Base-by-base conservation (phyloP, 2,113 vertebrate species). In the Merops nubicus region DNA sequence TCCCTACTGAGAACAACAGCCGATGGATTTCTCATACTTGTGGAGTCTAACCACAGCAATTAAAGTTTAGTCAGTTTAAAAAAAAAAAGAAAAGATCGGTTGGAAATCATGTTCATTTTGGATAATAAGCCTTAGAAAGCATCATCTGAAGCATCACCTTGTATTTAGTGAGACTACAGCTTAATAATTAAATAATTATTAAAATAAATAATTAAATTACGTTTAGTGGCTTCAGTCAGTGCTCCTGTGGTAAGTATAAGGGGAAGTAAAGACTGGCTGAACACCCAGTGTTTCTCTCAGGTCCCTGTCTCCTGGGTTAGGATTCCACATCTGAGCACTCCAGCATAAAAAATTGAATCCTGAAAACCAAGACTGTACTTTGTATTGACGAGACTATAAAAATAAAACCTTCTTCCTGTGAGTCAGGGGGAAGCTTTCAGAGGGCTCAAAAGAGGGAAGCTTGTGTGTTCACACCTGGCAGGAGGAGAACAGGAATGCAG, bases 391-490 rank as follows among this genome's bases (percentile, higher is more conserved):
- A 63, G 16, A 48, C 19, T 43, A 29, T 33, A 70, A 36, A 84
- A 73, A 57, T 13, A 63, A 21, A 23, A 2, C 18, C 31, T 12
- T 63, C 26, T 65, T n/a, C 25, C 38, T 70, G 36, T 34, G 34
- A 65, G 40, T n/a, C 34, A 26, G 16, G 53, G 17, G 4, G 8
- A 47, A 62, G 33, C 21, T 80, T 60, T 88, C 1, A 1, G 74
- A 65, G 28, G 34, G 9, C 34, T 92, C 10, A 15, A 33, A 17
- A 80, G 43, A 50, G 36, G 8, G 11, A 17, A 75, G 20, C 25
- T 34, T 34, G 12, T 48, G 45, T 57, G 11, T 12, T 51, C 1
- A 0, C 0, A 2, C 15, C 34, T 22, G 20, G 25, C 1, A 1
- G n/a, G 14, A 74, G 10, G 5, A 26, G 9, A 9, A 19, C 1